These are phyloP conservation scores for Coptodon rendalli DNA, from an alignment of 2,113 vertebrate genomes.

Conservation along the genomic window DNA sequence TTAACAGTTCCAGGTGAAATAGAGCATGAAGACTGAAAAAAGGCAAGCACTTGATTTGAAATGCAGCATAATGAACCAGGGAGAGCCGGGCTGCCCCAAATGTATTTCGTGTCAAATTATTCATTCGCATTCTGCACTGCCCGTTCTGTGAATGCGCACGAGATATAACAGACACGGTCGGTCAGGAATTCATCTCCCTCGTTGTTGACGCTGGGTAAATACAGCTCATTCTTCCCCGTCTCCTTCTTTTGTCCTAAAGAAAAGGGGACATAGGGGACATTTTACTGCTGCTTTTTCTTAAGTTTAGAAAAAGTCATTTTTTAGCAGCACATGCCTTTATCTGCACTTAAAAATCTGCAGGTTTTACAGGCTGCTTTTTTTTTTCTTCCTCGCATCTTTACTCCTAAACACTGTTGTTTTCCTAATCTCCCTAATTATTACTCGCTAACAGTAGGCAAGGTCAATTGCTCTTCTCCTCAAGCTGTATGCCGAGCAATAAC, in stretches of 20 bases:
- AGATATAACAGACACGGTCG: conserved; percentile 11
- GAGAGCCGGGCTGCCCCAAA: background rate
- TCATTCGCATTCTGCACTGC: background rate
- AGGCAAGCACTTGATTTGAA: conserved; percentile 19
- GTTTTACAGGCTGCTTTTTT: background rate
- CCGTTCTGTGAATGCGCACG: background rate
- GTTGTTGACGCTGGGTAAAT: conserved; percentile 11
- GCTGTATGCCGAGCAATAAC: conserved; percentile 18
- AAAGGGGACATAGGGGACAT: background rate
- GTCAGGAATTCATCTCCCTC: background rate
- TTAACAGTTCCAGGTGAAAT: conserved; percentile 36
- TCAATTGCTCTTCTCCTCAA: conserved; percentile 40
- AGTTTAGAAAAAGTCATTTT: background rate
- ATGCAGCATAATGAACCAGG: conserved; percentile 26
- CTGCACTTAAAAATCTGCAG: background rate
- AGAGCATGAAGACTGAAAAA: background rate
- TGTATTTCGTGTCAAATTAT: conserved; percentile 29
- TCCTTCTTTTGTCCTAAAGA: background rate
- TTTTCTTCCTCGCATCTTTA: background rate
- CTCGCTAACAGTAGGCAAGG: conserved; percentile 41
- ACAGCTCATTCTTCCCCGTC: background rate
- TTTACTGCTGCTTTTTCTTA: background rate
- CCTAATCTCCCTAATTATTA: conserved; percentile 46
- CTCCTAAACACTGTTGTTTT: conserved; percentile 16
- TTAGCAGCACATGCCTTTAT: background rate